Evolutionary conservation across 2,888 invertebrate genomes (phyloP), one percentile per base, ranked within the genome.

Genomic region (Drosophila borealis): DNA sequence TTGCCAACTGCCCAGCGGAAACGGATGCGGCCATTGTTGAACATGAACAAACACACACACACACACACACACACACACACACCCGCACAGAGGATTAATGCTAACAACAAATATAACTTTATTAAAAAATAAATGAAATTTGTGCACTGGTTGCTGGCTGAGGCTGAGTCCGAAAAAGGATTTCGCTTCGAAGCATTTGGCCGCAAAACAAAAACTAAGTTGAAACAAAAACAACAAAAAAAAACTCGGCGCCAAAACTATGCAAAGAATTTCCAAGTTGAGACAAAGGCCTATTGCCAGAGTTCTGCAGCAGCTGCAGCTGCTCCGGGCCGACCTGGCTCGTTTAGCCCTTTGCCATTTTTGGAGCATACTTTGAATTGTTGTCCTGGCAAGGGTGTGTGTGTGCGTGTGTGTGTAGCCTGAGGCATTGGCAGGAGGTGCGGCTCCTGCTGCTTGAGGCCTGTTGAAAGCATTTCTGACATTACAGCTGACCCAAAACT

Each of bases 21-120:
- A 81, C 84, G 84, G 89, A 85, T 79, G 81, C 81, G 80, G 74
- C 74, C 85, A 86, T 89, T 90, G 89, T 83, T 89, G 89, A 70
- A 88, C 77, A 80, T 74, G 74, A 63, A 56, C 66, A 80, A 74
- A 73, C 61, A 79, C 57, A 67, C 50, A 57, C 25, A 67, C 56
- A 70, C 57, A 37, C 42, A 67, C 10, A 64, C 10, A 44, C 8
- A 66, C 37, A 56, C 21, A 57, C 53, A 72, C 21, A 53, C 34
- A 33, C 21, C 4, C 44, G 14, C 49, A 44, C 50, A 55, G 11
- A 61, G 83, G 81, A 82, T 88, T 88, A 83, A 88, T 82, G 81
- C 84, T 74, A 79, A 77, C 89, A 84, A 88, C 87, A 85, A 89
- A 85, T 89, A 84, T 81, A 85, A 89, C 85, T 88, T 85, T 89